Evolutionary conservation across 2,888 invertebrate species (phyloP).

Genomic region (Leptogaster cylindrica): DNA sequence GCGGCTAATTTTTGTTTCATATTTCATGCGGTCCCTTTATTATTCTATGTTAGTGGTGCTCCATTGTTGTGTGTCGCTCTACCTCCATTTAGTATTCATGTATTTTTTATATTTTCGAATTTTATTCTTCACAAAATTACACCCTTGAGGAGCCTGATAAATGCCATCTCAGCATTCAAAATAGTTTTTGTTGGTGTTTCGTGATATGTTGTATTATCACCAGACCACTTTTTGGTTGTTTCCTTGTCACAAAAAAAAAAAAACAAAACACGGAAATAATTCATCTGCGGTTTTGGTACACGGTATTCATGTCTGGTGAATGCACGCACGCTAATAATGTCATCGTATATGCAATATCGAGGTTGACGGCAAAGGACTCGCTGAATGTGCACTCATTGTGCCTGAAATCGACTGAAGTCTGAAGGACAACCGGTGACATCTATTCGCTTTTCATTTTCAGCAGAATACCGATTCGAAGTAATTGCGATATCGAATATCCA

Average conservation of each 20-base stretch:
- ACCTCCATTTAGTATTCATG: no score
- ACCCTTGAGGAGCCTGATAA: slow-evolving; percentile 17
- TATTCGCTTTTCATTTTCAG: neutral
- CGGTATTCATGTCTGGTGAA: slow-evolving; percentile 1
- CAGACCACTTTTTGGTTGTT: slow-evolving; percentile 6
- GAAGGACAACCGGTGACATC: slow-evolving; percentile 24
- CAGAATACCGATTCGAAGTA: slow-evolving; percentile 11
- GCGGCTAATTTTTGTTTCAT: neutral
- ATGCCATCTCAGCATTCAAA: slow-evolving; percentile 9
- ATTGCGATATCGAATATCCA: slow-evolving; percentile 13
- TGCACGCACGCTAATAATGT: slow-evolving; percentile 21
- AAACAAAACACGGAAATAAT: no score
- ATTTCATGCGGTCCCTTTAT: neutral
- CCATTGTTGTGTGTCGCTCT: no score
- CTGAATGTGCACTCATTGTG: slow-evolving; percentile 20
- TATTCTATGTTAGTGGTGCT: neutral
- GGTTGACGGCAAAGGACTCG: slow-evolving; percentile 10
- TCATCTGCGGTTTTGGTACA: slow-evolving; percentile 22
- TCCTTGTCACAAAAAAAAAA: slow-evolving; percentile 12
- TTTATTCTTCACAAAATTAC: neutral
- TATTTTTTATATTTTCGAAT: neutral
- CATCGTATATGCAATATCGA: slow-evolving; percentile 2
- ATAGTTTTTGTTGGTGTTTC: no score
- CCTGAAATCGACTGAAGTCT: slow-evolving; percentile 9
- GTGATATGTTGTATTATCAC: slow-evolving; percentile 14